Conservation (phyloP, 2,888 invertebrate genomes). For the Acanthosepion pharaonis region DNA sequence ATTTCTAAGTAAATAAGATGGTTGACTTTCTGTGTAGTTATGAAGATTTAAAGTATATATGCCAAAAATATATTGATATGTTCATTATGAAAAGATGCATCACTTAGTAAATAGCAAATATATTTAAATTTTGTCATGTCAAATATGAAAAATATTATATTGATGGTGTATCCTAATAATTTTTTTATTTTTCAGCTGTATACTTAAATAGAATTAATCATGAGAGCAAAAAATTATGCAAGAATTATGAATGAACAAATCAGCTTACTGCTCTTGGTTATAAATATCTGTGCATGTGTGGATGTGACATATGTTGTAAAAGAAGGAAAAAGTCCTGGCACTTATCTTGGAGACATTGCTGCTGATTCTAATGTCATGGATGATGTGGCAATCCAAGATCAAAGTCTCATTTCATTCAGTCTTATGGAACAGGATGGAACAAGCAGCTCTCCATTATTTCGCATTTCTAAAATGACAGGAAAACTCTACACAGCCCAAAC, state of each 20-base stretch:
- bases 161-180: neutral
- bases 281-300: neutral
- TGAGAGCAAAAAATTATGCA: neutral
- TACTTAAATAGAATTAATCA: neutral
- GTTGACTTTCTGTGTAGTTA: neutral
- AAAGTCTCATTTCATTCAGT: neutral
- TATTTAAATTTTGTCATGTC: neutral
- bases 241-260: neutral
- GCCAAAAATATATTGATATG: neutral
- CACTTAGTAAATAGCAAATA: neutral
- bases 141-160: neutral
- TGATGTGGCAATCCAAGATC: conserved; percentile 6
- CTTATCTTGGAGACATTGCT: neutral
- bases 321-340: neutral
- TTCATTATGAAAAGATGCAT: neutral
- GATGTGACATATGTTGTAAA: neutral
- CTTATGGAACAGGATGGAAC: conserved; percentile 1
- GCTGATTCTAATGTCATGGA: neutral
- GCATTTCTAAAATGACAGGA: neutral
- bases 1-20: neutral
- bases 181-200: neutral
- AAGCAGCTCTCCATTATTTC: conserved; percentile 1
- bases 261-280: neutral
- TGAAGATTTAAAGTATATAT: neutral
- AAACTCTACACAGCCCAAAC: neutral